phyloP scores from a whole-genome alignment of 1,140 invertebrate species.

The Helicoverpa zea region DNA sequence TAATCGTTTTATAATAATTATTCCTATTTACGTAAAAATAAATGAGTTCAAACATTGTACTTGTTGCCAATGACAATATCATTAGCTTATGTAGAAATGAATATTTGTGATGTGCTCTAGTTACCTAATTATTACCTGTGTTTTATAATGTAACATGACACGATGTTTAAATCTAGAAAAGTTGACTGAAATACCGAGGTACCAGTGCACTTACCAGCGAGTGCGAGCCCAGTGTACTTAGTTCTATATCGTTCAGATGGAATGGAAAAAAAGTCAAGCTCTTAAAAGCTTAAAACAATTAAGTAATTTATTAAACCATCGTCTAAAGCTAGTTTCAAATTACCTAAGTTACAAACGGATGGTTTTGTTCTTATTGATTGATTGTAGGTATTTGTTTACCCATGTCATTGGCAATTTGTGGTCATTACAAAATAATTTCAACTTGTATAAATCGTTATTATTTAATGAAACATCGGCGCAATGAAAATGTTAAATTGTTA shows the following conservation, averaged over 20 bases:
- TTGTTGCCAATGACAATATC: conserved; percentile 78
- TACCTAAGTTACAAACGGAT: too few relatives aligned
- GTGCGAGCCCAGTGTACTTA: neutral
- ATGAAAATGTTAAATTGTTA: conserved; percentile 61
- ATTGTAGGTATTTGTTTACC: neutral
- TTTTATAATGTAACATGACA: neutral
- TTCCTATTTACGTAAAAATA: conserved; percentile 29
- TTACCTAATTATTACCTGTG: conserved; percentile 22
- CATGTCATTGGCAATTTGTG: conserved; percentile 72
- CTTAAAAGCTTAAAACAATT: too few relatives aligned
- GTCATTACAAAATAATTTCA: conserved; percentile 41
- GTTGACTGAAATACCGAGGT: neutral
- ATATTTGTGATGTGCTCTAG: conserved; percentile 44
- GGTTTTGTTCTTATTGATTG: neutral
- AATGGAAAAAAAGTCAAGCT: too few relatives aligned
- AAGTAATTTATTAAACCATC: too few relatives aligned
- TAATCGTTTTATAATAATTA: conserved; percentile 26
- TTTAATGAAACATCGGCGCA: conserved; percentile 44
- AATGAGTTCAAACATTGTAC: conserved; percentile 56
- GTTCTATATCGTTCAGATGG: too few relatives aligned
- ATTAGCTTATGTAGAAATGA: conserved; percentile 26
- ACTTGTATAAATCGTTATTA: conserved; percentile 5
- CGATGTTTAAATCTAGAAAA: neutral
- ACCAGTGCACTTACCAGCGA: neutral
- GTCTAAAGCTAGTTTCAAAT: too few relatives aligned